These are phyloP conservation scores for Halichoeres trimaculatus DNA, from an alignment of 2,113 vertebrate genomes.

Conservation along the genomic window DNA sequence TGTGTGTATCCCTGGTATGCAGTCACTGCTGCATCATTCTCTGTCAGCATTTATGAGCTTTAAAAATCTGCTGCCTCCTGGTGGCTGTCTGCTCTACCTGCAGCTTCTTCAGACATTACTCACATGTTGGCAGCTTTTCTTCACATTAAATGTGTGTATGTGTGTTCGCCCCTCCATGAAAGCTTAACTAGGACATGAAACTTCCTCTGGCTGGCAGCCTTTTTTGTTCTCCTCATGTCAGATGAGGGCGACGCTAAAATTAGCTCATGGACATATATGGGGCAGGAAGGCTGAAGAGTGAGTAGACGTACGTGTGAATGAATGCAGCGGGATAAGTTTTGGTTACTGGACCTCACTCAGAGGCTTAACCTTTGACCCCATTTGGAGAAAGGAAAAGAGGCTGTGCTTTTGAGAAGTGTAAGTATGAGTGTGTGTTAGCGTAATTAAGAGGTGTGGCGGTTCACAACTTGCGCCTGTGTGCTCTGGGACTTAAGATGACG, in stretches of 20 bases:
- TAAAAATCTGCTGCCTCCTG: conserved; percentile 29
- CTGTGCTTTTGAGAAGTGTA: background rate
- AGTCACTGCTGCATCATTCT: conserved; percentile 53
- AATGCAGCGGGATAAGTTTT: conserved; percentile 16
- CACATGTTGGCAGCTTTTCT: conserved; percentile 5
- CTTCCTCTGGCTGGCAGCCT: conserved; percentile 39
- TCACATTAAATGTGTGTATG: background rate
- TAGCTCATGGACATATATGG: conserved; percentile 65
- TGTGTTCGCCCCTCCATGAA: background rate
- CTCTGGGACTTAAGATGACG: conserved; percentile 22
- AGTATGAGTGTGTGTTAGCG: background rate
- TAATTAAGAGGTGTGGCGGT: conserved; percentile 26
- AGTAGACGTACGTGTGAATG: conserved; percentile 31
- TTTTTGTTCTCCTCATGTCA: conserved; percentile 51
- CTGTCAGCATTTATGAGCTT: conserved; percentile 12
- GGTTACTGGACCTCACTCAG: background rate
- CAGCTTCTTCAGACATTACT: conserved; percentile 4
- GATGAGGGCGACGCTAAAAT: conserved; percentile 65
- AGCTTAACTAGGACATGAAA: conserved; percentile 37
- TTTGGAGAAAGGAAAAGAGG: background rate
- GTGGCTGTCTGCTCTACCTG: conserved; percentile 13
- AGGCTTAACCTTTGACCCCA: conserved; percentile 12
- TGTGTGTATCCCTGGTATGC: conserved; percentile 20
- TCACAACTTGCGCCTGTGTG: conserved; percentile 13
- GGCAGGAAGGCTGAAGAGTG: background rate